Conservation (phyloP, 2,113 vertebrate genomes). For the Dicaeum eximium region DNA sequence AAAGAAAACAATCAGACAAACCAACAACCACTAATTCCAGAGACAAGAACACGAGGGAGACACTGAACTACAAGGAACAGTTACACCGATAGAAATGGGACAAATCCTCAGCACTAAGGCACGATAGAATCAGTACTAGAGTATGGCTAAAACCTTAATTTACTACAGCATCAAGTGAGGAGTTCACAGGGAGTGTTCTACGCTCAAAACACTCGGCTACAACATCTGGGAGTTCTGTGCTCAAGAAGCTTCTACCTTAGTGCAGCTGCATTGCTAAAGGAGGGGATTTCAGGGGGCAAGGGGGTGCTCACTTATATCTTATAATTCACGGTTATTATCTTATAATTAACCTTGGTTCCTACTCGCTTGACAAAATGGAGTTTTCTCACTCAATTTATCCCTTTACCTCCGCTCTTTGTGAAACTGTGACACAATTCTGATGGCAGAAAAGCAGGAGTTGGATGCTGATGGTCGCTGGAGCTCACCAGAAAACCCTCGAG, state of each 20-base stretch:
- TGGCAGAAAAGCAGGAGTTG: not conserved
- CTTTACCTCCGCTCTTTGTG: not conserved
- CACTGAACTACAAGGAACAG: not conserved
- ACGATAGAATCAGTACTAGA: constrained; percentile 42
- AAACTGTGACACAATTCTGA: not conserved
- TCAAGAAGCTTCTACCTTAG: not conserved
- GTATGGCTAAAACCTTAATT: constrained; percentile 43
- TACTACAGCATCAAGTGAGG: constrained; percentile 25
- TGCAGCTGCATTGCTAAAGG: not conserved
- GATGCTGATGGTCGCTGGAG: not conserved
- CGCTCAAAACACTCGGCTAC: not conserved
- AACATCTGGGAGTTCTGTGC: not conserved
- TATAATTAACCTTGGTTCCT: not conserved
- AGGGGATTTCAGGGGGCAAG: not conserved
- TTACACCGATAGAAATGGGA: not conserved
- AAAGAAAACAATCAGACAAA: not conserved
- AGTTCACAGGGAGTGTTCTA: not conserved
- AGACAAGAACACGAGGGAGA: not conserved
- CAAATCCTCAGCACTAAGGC: constrained; percentile 59
- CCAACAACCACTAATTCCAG: not conserved
- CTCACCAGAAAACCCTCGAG: not conserved
- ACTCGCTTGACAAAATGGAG: not conserved
- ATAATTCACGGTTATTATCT: too few species aligned
- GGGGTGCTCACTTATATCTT: not conserved
- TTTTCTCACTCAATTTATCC: not conserved